Conservation (phyloP, 1,140 invertebrate genomes). For the Rhyacophila brunnea region DNA sequence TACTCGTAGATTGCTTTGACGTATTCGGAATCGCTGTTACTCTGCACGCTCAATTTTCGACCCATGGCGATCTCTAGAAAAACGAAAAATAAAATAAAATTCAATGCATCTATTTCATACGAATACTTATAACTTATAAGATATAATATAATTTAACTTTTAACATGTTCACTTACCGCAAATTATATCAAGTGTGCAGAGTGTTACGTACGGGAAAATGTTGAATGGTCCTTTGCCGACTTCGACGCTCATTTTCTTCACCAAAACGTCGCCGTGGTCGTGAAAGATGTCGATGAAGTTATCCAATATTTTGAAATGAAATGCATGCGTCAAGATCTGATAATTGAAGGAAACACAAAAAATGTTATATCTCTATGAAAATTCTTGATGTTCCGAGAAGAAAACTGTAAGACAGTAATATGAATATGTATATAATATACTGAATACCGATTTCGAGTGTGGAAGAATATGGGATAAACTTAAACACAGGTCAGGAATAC, state of each 20-base stretch:
- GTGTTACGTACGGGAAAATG: slow-evolving; percentile 70
- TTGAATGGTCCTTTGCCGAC: slow-evolving; percentile 59
- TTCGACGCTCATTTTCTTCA: slow-evolving; percentile 60
- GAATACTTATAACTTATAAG: slow-evolving; percentile 15
- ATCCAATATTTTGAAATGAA: slow-evolving; percentile 85
- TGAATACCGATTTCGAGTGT: too few relatives aligned
- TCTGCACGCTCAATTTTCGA: slow-evolving; percentile 67
- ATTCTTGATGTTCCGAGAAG: too few relatives aligned
- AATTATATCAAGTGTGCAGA: slow-evolving; percentile 79
- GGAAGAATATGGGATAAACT: too few relatives aligned
- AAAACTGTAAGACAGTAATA: too few relatives aligned
- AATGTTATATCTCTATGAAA: too few relatives aligned
- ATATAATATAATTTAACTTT: background rate
- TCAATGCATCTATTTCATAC: background rate
- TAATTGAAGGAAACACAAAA: too few relatives aligned
- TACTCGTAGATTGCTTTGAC: slow-evolving; percentile 71
- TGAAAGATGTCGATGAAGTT: slow-evolving; percentile 79
- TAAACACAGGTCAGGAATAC: too few relatives aligned
- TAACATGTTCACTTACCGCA: slow-evolving; percentile 60
- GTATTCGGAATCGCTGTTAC: slow-evolving; percentile 68
- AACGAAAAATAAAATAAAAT: slow-evolving; percentile 1
- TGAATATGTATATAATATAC: too few relatives aligned
- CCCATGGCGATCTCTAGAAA: slow-evolving; percentile 82
- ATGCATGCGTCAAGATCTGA: slow-evolving; percentile 78
- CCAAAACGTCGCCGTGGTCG: slow-evolving; percentile 66